Percentiles rank a stretch among this genome's conserved stretches.
phyloP scores from a whole-genome alignment of 2,113 vertebrate genomes.

The Pseudolaguvia tuberculata region DNA sequence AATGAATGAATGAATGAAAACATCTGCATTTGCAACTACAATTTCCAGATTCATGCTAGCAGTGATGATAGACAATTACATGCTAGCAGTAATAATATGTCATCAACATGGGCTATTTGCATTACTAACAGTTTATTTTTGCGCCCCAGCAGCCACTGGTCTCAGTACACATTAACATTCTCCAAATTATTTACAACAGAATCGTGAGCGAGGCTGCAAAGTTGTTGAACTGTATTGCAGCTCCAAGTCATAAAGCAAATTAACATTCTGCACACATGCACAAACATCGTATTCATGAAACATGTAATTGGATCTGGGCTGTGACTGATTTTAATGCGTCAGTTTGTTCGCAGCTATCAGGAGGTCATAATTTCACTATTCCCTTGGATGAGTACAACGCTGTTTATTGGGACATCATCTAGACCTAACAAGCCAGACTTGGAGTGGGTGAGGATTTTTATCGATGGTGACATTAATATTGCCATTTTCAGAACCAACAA shows the following conservation, averaged over 20 bases:
- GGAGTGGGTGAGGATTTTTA: constrained; percentile 26
- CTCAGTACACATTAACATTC: neutral
- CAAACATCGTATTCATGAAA: constrained; percentile 48
- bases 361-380: constrained; percentile 51
- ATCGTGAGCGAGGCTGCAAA: constrained; percentile 4
- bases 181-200: neutral
- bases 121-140: too few relatives aligned
- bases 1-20: too few relatives aligned
- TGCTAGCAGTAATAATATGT: too few relatives aligned
- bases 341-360: constrained; percentile 43
- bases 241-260: constrained; percentile 27
- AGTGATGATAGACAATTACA: too few relatives aligned
- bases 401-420: constrained; percentile 34
- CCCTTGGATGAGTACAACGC: constrained; percentile 41
- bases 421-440: constrained; percentile 31
- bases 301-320: constrained; percentile 52
- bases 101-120: too few relatives aligned
- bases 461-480: constrained; percentile 42
- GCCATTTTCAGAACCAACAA: constrained; percentile 19
- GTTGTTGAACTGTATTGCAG: constrained; percentile 10
- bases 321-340: constrained; percentile 48
- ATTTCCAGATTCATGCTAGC: too few relatives aligned
- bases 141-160: too few relatives aligned
- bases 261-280: constrained; percentile 45
- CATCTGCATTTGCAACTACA: too few relatives aligned